Evolutionary conservation across 2,797 vertebrate species (phyloP).

Genomic region (Eremophila alpestris): DNA sequence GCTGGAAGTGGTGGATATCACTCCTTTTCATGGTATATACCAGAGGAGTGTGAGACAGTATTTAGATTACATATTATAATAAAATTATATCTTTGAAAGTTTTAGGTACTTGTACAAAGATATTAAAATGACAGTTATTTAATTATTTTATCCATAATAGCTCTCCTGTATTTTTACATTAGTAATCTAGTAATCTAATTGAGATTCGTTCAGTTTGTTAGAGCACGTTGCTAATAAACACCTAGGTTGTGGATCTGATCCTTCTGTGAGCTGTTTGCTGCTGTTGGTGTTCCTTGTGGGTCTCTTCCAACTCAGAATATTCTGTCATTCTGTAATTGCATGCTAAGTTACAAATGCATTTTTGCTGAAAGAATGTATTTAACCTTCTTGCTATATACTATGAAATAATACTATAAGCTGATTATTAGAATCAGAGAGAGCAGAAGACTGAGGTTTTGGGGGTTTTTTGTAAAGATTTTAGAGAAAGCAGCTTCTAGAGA

Average conservation of each 20-base stretch:
- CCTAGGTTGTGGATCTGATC: background rate
- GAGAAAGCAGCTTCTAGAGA: background rate
- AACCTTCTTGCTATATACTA: constrained; percentile 18
- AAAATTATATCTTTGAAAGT: background rate
- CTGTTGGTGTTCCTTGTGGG: background rate
- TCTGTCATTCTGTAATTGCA: background rate
- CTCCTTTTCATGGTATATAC: background rate
- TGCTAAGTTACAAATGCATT: background rate
- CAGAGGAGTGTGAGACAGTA: background rate
- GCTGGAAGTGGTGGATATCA: background rate
- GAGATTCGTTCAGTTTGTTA: background rate
- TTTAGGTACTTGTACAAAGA: constrained; percentile 22
- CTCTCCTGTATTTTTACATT: constrained; percentile 32
- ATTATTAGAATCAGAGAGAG: constrained; percentile 29
- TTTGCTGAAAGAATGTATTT: constrained; percentile 44
- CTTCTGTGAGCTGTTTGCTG: background rate
- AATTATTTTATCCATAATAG: constrained; percentile 53
- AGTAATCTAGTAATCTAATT: constrained; percentile 1
- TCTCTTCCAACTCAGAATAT: background rate
- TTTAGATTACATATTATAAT: background rate
- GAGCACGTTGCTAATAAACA: background rate
- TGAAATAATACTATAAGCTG: constrained; percentile 34
- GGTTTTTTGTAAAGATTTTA: constrained; percentile 39
- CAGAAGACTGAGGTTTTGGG: background rate
- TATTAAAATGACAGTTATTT: constrained; percentile 42